These are phyloP conservation scores for Cantharis lateralis DNA, from an alignment of 2,888 invertebrate species.

Conservation along the genomic window DNA sequence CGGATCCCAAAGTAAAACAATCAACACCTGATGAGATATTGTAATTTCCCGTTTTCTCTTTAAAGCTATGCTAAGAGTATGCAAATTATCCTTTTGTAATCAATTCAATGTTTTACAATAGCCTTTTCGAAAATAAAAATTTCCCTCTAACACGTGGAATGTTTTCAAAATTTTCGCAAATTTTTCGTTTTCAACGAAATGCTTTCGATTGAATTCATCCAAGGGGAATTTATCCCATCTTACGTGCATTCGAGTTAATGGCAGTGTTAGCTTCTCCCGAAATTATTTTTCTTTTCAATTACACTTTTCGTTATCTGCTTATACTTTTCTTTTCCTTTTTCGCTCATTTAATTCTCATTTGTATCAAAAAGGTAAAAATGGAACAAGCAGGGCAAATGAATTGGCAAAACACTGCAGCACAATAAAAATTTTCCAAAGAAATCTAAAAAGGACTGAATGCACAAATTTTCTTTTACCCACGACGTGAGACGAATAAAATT, in stretches of 20 bases:
- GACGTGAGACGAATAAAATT: background rate
- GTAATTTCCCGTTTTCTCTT: conserved; percentile 25
- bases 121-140: background rate
- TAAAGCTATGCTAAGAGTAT: background rate
- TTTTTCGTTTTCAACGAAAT: background rate
- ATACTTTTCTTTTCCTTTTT: background rate
- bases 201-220: background rate
- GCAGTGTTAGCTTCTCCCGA: background rate
- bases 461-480: background rate
- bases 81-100: conserved; percentile 16
- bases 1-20: conserved; percentile 36
- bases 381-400: background rate
- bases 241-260: background rate
- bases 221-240: background rate
- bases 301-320: background rate
- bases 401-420: background rate
- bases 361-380: background rate
- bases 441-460: background rate
- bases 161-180: background rate
- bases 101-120: background rate
- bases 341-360: background rate
- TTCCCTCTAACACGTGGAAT: background rate
- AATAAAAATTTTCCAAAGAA: background rate
- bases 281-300: background rate
- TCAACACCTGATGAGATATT: conserved; percentile 37